Evolutionary conservation across 2,888 invertebrate species (phyloP).

Genomic region (Agrotis puta): DNA sequence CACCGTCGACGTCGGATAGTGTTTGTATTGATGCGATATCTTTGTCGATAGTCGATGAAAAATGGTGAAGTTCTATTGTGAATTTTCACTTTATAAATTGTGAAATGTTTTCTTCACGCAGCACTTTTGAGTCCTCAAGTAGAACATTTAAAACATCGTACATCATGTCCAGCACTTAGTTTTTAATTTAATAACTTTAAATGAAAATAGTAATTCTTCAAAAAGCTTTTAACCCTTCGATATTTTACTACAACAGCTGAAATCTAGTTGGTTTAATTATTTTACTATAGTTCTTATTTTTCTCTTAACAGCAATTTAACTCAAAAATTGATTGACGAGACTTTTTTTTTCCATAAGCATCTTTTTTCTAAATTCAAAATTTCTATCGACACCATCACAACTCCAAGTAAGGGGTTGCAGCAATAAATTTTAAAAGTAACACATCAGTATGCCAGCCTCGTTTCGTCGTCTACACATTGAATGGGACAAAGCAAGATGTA

Average conservation of each 20-base stretch:
- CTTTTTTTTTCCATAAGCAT: too few relatives aligned
- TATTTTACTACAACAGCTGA: too few relatives aligned
- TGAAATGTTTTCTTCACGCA: not conserved
- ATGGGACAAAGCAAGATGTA: conserved; percentile 88
- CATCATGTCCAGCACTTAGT: too few relatives aligned
- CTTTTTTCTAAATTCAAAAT: conserved; percentile 4
- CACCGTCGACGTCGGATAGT: conserved; percentile 77
- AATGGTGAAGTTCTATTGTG: conserved; percentile 19
- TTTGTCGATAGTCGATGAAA: conserved; percentile 72
- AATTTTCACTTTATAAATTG: conserved; percentile 9
- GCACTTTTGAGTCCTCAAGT: not conserved
- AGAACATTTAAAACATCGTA: not conserved
- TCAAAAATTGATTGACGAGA: too few relatives aligned
- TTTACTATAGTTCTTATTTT: too few relatives aligned
- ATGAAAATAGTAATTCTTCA: too few relatives aligned
- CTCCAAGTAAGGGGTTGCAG: conserved; percentile 72
- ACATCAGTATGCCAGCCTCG: conserved; percentile 88
- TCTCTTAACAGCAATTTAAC: too few relatives aligned
- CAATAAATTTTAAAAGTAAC: conserved; percentile 89
- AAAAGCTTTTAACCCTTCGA: too few relatives aligned
- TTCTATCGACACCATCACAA: conserved; percentile 62
- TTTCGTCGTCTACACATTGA: conserved; percentile 82
- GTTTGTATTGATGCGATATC: conserved; percentile 63
- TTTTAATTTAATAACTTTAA: too few relatives aligned
- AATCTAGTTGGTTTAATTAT: too few relatives aligned